Base-by-base conservation (phyloP, 2,113 vertebrate genomes). In the Antechinus flavipes region DNA sequence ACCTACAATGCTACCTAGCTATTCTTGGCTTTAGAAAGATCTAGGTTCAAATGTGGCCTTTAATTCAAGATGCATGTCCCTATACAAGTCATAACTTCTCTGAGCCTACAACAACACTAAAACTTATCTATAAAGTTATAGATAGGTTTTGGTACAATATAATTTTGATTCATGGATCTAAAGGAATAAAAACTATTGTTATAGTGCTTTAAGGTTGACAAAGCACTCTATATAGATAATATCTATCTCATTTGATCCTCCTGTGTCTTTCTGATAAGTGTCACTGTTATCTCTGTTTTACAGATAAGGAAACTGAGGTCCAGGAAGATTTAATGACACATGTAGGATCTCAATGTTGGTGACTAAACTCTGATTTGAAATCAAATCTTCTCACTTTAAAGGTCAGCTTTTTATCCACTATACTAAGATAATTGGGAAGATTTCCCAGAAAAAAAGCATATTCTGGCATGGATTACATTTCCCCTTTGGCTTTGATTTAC, bases 401-500 rank as follows among this genome's bases (percentile, higher is more conserved):
- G n/a, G 22, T 6, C 2, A 84, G 19, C 19, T 84, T 84, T 84
- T n/a, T 84, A 84, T 84, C n/a, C 16, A 42, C n/a, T 23, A 42
- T 8, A 84, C 6, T 84, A 84, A 35, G 35, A 19, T 84, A 42
- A 84, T 84, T 42, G n/a, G 35, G 68, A 84, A 84, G n/a, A 84
- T 84, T 42, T 84, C 68, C 68, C 68, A 91, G 47, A 93, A 91
- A 93, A 91, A 22, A 93, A 49, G 46, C 94, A 53, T 35, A 35
- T 94, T 92, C 94, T 95, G 53, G 92, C 96, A 95, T 76, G 90
- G 50, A 52, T 93, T 92, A 84, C 61, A 56, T 92, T 94, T 84
- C 58, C 53, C 91, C 52, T 96, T 95, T 56, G 95, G 91, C 89
- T 95, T 91, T 54, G 94, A 90, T 56, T 95, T 91, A 95, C 54